Base-by-base conservation (phyloP, 2,113 vertebrate species). In the Colius striatus region DNA sequence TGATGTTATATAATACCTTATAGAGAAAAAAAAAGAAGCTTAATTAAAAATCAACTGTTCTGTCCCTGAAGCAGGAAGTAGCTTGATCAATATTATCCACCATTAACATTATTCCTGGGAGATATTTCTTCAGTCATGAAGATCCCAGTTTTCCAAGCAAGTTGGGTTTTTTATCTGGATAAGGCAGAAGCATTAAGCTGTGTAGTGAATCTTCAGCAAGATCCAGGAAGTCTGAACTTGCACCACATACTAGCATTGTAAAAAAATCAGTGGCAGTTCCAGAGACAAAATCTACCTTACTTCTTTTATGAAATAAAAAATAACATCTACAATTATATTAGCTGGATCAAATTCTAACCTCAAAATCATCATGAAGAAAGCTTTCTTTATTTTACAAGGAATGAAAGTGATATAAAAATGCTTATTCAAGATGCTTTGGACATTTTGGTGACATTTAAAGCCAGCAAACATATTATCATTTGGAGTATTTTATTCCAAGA, bases 401-500 rank as follows among this genome's bases (percentile, higher is more conserved):
- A 77, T 66, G 12, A 47, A 90, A 87, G 63, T 63, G 0, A 36
- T 45, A 30, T 11, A 47, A 71, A 79, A 89, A 83, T 74, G 34
- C 29, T 63, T 67, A 8, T 66, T 76, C 29, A 77, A 68, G 50
- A 78, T 74, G 48, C 10, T 84, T 3, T 71, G 51, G 60, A 54
- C 51, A 55, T 92, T 92, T 66, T 62, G 43, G 15, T 84, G 89
- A 55, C 68, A 78, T 96, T 93, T 92, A 68, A 94, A 89, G 34
- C 29, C 34, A 71, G 32, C 9, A 83, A 73, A 38, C 10, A 1
- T 47, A 48, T 79, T 90, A 63, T 62, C 25, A 90, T 84, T 86
- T 67, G 16, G 45, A 88, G 12, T 16, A 61, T 92, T 90, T 89
- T 74, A 45, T 81, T 74, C 21, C 1, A 4, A 72, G 16, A 77